Evolutionary conservation across 2,888 invertebrate species (phyloP).

Genomic region (Chrysolina americana): DNA sequence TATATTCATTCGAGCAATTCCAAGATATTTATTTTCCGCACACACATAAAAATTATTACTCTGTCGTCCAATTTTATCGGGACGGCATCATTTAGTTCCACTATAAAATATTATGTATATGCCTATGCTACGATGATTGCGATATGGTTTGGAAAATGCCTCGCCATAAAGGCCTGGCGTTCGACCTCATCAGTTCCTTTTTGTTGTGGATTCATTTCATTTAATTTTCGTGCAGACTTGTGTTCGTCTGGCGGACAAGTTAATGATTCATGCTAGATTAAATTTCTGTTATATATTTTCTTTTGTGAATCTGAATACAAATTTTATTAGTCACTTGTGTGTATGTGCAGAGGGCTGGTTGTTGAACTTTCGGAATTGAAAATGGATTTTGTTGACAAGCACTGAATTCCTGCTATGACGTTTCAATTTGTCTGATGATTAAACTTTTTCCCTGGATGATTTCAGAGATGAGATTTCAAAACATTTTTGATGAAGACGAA

Average conservation of each 20-base stretch:
- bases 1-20: slow-evolving; percentile 53
- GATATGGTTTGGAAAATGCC: slow-evolving; percentile 20
- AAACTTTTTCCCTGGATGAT: too few relatives aligned
- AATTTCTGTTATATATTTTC: too few relatives aligned
- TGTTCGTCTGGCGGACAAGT: neutral
- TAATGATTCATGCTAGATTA: neutral
- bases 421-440: too few relatives aligned
- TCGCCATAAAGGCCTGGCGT: slow-evolving; percentile 6
- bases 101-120: slow-evolving; percentile 49
- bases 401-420: too few relatives aligned
- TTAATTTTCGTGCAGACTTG: neutral
- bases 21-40: slow-evolving; percentile 47
- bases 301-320: too few relatives aligned
- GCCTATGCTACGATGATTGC: slow-evolving; percentile 36
- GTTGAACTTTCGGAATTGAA: too few relatives aligned
- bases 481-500: too few relatives aligned
- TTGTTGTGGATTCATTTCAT: slow-evolving; percentile 12
- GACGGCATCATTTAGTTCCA: slow-evolving; percentile 42
- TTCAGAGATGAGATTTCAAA: too few relatives aligned
- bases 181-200: neutral
- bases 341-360: too few relatives aligned
- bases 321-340: too few relatives aligned
- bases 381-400: too few relatives aligned
- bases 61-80: slow-evolving; percentile 45
- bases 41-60: slow-evolving; percentile 51